phyloP scores from a whole-genome alignment of 30 jellyfish, hydroid and myxozoan species.

The Euphysa ruthae region DNA sequence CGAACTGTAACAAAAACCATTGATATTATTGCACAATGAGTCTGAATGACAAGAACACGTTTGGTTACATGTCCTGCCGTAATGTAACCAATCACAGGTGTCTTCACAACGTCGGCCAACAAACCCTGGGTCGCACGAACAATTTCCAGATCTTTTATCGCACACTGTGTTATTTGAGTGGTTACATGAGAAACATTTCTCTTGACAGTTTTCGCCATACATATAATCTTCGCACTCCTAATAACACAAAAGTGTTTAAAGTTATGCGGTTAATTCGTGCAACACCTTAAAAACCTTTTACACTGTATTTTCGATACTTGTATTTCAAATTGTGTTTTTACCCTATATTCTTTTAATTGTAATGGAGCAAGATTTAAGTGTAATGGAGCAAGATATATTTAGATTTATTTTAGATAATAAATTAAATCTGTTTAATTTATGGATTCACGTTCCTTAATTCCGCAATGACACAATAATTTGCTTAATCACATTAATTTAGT shows the following conservation, averaged over 20 bases:
- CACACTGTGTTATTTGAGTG: slow-evolving; percentile 48
- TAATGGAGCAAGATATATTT: too few relatives aligned
- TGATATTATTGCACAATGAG: slow-evolving; percentile 49
- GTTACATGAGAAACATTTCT: slow-evolving; percentile 33
- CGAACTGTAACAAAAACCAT: slow-evolving; percentile 49
- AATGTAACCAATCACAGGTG: slow-evolving; percentile 49
- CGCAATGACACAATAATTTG: too few relatives aligned
- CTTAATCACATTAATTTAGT: too few relatives aligned
- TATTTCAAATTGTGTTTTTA: too few relatives aligned
- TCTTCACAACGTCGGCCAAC: slow-evolving; percentile 44
- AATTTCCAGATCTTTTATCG: slow-evolving; percentile 50
- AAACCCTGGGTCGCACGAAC: slow-evolving; percentile 65
- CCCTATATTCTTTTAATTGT: too few relatives aligned
- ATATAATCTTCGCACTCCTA: slow-evolving; percentile 59
- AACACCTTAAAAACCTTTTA: too few relatives aligned
- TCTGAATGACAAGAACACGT: slow-evolving; percentile 40
- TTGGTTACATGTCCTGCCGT: slow-evolving; percentile 39
- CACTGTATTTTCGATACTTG: too few relatives aligned
- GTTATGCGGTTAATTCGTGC: too few relatives aligned
- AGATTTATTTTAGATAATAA: too few relatives aligned
- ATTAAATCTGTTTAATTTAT: too few relatives aligned
- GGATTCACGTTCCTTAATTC: too few relatives aligned
- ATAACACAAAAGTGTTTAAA: not conserved
- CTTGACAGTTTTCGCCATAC: slow-evolving; percentile 40
- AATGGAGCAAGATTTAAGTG: too few relatives aligned